phyloP scores from a whole-genome alignment of 2,888 invertebrate species.

The Galerucella calmariensis region DNA sequence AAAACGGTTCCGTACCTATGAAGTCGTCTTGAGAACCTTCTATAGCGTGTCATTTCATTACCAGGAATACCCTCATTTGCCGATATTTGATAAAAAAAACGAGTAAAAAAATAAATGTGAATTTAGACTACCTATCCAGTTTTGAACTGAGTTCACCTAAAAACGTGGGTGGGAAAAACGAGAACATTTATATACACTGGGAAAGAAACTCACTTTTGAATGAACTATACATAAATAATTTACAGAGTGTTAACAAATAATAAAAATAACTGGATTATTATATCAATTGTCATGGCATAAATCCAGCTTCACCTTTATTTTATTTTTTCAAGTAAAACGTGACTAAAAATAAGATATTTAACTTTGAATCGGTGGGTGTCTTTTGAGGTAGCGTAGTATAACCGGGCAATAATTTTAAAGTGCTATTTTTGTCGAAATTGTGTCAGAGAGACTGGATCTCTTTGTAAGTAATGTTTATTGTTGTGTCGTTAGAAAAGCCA shows the following conservation, averaged over 20 bases:
- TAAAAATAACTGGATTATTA: constrained; percentile 31
- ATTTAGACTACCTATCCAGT: too few species aligned
- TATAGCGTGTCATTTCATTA: too few species aligned
- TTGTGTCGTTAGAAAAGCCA: constrained; percentile 29
- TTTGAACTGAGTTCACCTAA: too few species aligned
- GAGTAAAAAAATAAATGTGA: too few species aligned
- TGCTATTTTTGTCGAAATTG: constrained; percentile 42
- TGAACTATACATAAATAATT: background rate
- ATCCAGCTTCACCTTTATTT: constrained; percentile 21
- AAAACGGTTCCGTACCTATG: too few species aligned
- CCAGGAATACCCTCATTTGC: too few species aligned
- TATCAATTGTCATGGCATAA: constrained; percentile 28
- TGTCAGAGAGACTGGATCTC: constrained; percentile 37
- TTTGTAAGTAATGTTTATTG: constrained; percentile 37
- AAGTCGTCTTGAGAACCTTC: too few species aligned
- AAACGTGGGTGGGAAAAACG: too few species aligned
- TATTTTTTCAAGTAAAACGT: constrained; percentile 36
- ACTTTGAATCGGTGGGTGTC: constrained; percentile 33
- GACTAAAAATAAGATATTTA: constrained; percentile 34
- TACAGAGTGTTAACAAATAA: constrained; percentile 12
- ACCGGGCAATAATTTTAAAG: constrained; percentile 37
- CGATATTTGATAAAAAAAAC: too few species aligned
- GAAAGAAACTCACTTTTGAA: background rate
- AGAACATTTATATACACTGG: background rate
- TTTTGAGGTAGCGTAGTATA: constrained; percentile 36